Base-by-base conservation (phyloP, 2,113 vertebrate species). In the Chaenocephalus aceratus region DNA sequence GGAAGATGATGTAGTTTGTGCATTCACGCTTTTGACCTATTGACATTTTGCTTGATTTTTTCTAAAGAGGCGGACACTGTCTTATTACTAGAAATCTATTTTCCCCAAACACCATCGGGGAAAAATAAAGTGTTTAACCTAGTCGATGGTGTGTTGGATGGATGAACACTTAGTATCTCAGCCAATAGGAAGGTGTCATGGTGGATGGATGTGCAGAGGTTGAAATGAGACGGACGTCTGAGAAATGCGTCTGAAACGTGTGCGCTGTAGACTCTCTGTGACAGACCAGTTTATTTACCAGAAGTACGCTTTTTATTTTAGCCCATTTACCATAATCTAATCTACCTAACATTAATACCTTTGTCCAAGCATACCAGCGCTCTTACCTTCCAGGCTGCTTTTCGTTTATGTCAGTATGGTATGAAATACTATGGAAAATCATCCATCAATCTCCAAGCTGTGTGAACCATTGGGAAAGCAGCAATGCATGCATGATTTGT, bases 11-110 rank as follows among this genome's bases (percentile, higher is more conserved):
- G 36, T 41, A 41, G 36, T 41, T 41, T 41, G 30, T 30, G 30
- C 30, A 41, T 8, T 41, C 36, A 41, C 6, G 36, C 23, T 71
- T 71, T 67, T 71, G 44, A 83, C 68, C 80, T 74, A 45, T 58
- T 76, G 86, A 90, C 80, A 78, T 84, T 79, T 57, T n/a, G 23
- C 70, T 82, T 84, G 75, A 87, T 87, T 8, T 41, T 41, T 41
- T 8, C 36, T 7, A 41, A 41, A 41, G 36, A 41, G 36, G 36
- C 6, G 36, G 36, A 15, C 53, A 30, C 53, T 26, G 61, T 15
- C 41, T 52, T 49, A 49, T 15, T 10, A 65, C 14, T 14, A 7
- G 10, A 80, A 53, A 48, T 73, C 52, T n/a, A 34, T 16, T 74
- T 8, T 73, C 23, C 23, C 14, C 65, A 52, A 72, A 41, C 23